Percentiles rank a stretch among this genome's conserved stretches.
phyloP scores from a whole-genome alignment of 2,113 vertebrate genomes.

The Hippocampus abdominalis region DNA sequence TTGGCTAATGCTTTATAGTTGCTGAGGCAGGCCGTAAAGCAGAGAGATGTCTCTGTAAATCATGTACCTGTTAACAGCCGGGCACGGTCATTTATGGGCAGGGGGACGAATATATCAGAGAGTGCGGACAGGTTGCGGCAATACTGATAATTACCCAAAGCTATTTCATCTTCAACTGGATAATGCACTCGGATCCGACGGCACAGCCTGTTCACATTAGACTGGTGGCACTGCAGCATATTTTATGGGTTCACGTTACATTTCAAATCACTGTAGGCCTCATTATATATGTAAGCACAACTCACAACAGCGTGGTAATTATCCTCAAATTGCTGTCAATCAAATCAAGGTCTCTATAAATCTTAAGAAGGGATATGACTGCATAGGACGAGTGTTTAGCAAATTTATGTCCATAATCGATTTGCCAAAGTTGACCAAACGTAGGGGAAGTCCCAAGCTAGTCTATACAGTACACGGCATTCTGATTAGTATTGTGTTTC shows the following conservation, averaged over 20 bases:
- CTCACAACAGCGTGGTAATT: not conserved
- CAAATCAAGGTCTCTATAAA: not conserved
- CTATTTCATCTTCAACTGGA: slow-evolving; percentile 37
- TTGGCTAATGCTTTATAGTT: slow-evolving; percentile 47
- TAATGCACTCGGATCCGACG: slow-evolving; percentile 13
- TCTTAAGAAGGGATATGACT: not conserved
- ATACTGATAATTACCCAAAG: slow-evolving; percentile 25
- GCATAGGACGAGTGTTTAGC: no score
- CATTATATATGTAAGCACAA: not conserved
- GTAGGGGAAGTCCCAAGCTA: no score
- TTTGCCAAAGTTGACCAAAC: no score
- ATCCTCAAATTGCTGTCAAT: not conserved
- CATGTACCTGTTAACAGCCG: slow-evolving; percentile 45
- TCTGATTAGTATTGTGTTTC: no score
- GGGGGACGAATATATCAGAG: slow-evolving; percentile 45
- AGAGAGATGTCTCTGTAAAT: slow-evolving; percentile 44
- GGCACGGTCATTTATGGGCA: slow-evolving; percentile 41
- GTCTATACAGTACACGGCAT: no score
- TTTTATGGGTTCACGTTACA: not conserved
- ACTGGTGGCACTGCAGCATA: slow-evolving; percentile 3
- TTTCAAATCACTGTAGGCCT: not conserved
- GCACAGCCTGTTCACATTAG: slow-evolving; percentile 1
- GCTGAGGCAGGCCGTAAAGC: slow-evolving; percentile 40
- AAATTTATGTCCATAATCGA: no score
- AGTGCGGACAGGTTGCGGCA: slow-evolving; percentile 16